phyloP scores from a whole-genome alignment of 2,797 vertebrate species.

The Sebastes diaconus region DNA sequence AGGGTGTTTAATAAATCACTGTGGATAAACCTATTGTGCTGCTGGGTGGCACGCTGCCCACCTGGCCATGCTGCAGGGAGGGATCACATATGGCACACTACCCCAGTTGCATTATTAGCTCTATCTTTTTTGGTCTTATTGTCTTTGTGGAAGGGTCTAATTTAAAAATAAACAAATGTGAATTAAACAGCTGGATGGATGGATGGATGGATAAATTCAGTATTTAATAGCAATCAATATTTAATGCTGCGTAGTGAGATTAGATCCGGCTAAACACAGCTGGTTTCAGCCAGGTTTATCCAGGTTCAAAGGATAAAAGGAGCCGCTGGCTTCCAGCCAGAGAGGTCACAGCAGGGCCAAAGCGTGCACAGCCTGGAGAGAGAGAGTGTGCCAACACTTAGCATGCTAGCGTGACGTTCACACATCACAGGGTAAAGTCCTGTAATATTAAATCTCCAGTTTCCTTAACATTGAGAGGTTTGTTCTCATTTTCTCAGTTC shows the following conservation, averaged over 20 bases:
- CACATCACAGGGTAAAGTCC: slow-evolving; percentile 41
- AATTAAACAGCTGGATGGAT: neutral
- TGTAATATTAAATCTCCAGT: slow-evolving; percentile 59
- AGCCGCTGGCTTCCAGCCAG: slow-evolving; percentile 34
- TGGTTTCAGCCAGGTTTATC: slow-evolving; percentile 20
- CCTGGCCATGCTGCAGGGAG: slow-evolving; percentile 26
- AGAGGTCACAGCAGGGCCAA: slow-evolving; percentile 36
- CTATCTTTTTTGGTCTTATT: neutral
- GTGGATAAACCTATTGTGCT: slow-evolving; percentile 49
- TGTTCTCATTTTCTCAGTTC: slow-evolving; percentile 19
- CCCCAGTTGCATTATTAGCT: slow-evolving; percentile 24
- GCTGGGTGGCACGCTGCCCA: slow-evolving; percentile 55
- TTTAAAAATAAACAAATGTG: neutral
- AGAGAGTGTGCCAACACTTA: slow-evolving; percentile 33
- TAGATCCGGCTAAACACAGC: slow-evolving; percentile 32
- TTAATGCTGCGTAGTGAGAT: slow-evolving; percentile 24
- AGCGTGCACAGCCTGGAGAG: slow-evolving; percentile 1
- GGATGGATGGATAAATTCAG: neutral
- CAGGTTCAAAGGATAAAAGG: slow-evolving; percentile 35
- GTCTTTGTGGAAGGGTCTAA: neutral
- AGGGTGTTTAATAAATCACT: slow-evolving; percentile 47
- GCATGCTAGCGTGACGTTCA: slow-evolving; percentile 46
- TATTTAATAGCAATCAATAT: slow-evolving; percentile 29
- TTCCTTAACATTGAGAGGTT: slow-evolving; percentile 29
- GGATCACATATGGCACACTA: slow-evolving; percentile 51